Evolutionary conservation across 1,140 invertebrate genomes (phyloP).

Genomic region (Zaprionus vittiger): DNA sequence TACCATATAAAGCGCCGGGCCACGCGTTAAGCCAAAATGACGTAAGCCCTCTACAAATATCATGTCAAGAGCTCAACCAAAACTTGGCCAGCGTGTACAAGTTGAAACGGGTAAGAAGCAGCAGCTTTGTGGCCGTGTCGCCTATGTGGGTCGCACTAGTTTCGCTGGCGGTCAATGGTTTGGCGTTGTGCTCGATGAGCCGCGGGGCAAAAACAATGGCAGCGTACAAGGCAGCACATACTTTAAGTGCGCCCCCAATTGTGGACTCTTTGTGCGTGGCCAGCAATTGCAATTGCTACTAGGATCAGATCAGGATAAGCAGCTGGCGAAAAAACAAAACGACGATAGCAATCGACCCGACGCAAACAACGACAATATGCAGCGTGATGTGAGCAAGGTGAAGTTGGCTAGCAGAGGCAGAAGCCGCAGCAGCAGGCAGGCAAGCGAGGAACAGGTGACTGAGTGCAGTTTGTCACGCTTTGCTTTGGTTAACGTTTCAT

Average conservation of each 20-base stretch:
- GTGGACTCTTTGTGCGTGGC: conserved; percentile 93
- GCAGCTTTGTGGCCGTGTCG: conserved; percentile 89
- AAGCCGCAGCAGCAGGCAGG: conserved; percentile 33
- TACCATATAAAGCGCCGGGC: conserved; percentile 38
- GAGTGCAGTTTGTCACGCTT: background rate
- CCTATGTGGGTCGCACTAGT: conserved; percentile 92
- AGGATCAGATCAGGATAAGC: conserved; percentile 85
- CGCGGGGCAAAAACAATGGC: conserved; percentile 97
- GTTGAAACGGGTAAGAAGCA: conserved; percentile 90
- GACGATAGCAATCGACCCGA: conserved; percentile 21
- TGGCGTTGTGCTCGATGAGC: conserved; percentile 94
- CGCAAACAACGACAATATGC: conserved; percentile 43
- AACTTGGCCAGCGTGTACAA: conserved; percentile 91
- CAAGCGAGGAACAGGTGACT: conserved; percentile 56
- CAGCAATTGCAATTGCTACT: conserved; percentile 86
- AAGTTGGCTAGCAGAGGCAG: conserved; percentile 36
- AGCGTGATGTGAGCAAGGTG: conserved; percentile 47
- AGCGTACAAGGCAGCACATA: conserved; percentile 92
- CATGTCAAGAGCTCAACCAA: conserved; percentile 85
- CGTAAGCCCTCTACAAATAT: conserved; percentile 62
- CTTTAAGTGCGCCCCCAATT: conserved; percentile 93
- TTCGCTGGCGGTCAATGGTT: conserved; percentile 96
- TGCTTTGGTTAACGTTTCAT: background rate
- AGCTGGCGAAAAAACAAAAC: conserved; percentile 35
- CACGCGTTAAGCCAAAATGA: conserved; percentile 59